Conservation (phyloP, 2,797 vertebrate species). For the Sebastes iracundus region DNA sequence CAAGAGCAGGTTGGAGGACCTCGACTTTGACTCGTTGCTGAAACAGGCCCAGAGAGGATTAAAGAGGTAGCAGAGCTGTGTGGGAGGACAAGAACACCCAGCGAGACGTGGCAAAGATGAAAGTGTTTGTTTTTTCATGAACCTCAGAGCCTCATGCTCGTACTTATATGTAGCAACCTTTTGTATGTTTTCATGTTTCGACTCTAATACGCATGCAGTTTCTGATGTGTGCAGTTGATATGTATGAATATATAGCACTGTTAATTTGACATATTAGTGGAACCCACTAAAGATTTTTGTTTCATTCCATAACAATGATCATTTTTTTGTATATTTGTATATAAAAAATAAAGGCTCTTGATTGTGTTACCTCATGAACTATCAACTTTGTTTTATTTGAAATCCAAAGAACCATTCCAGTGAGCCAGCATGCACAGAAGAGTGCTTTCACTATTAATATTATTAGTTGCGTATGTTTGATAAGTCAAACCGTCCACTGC, state of each 20-base stretch:
- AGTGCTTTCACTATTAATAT: not conserved
- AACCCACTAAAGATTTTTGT: not conserved
- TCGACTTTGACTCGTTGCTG: slow-evolving; percentile 95
- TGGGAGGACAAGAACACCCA: not conserved
- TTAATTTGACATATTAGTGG: slow-evolving; percentile 9
- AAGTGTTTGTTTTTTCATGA: not conserved
- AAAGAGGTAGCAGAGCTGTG: slow-evolving; percentile 82
- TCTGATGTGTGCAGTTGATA: slow-evolving; percentile 36
- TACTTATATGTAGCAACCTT: slow-evolving; percentile 54
- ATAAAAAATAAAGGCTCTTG: slow-evolving; percentile 45
- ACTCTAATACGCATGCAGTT: slow-evolving; percentile 28
- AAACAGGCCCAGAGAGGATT: slow-evolving; percentile 92
- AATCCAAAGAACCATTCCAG: not conserved
- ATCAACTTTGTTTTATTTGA: not conserved
- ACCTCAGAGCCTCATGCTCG: slow-evolving; percentile 44
- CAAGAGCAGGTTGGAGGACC: slow-evolving; percentile 85
- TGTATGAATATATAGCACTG: slow-evolving; percentile 23
- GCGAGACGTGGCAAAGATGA: not conserved
- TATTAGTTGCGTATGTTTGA: not conserved
- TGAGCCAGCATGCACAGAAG: not conserved
- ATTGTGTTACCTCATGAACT: not conserved
- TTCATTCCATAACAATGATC: slow-evolving; percentile 42
- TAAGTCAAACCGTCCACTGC: not conserved
- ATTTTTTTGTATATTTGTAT: slow-evolving; percentile 51
- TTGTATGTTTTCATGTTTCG: slow-evolving; percentile 35